Base-by-base conservation (phyloP, 2,113 vertebrate genomes). In the Pimephales promelas region DNA sequence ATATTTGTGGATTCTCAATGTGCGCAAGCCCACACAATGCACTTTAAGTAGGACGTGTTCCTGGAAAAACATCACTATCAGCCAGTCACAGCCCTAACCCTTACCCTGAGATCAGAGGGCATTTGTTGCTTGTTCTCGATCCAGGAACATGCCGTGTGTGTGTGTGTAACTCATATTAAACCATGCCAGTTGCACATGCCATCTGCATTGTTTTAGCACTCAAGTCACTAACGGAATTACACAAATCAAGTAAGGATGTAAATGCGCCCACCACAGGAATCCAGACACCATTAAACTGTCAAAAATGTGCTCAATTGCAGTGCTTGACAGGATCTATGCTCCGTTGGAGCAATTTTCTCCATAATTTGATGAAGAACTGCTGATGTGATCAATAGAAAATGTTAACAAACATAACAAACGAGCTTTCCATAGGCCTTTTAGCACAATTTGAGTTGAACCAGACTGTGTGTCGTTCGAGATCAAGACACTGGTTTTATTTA, bases 21-120 rank as follows among this genome's bases (percentile, higher is more conserved):
- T 22, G 31, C 5, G 16, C 78, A 34, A 85, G 43, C 78, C 78
- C 71, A 75, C 31, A 81, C 78, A 66, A n/a, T 49, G 61, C 7
- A 20, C 22, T 52, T 28, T 49, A 52, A 52, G 45, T 68, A 40
- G 79, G 49, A 18, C 20, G 20, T 13, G 10, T 66, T 80, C 24
- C 61, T 66, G 24, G 47, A 36, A 77, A 77, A 77, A 74, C 57
- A 64, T 43, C 34, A 11, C 31, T 40, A 75, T 79, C 36, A 62
- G 36, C 24, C 16, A 18, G 61, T 79, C 26, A 64, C 18, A 78
- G 56, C 36, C 11, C 31, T 61, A 78, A 74, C 75, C 54, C 75
- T 78, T 31, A 28, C 16, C 1, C 57, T 62, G 18, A 79, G 43
- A 64, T 79, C 77, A 79, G 24, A 79, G 26, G 57, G 57, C n/a